Percentiles rank a stretch among this genome's conserved stretches.
phyloP scores from a whole-genome alignment of 2,888 invertebrate genomes.

The Hypsopygia costalis region DNA sequence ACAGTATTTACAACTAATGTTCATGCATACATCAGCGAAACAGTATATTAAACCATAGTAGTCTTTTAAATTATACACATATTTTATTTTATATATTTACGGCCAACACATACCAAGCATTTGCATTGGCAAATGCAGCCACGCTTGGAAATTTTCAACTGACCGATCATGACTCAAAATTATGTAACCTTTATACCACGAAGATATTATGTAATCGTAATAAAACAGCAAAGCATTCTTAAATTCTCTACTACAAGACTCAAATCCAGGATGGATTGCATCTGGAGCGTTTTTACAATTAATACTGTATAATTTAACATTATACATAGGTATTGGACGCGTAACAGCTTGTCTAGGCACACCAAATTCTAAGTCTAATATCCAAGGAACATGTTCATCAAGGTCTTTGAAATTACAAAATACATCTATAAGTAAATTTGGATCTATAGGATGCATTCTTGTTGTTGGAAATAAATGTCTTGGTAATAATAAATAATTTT shows the following conservation, averaged over 20 bases:
- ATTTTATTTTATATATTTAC: conserved; percentile 18
- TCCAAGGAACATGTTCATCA: conserved; percentile 38
- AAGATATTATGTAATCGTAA: conserved; percentile 50
- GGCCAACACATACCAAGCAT: conserved; percentile 60
- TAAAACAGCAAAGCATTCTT: conserved; percentile 45
- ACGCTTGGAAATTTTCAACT: conserved; percentile 55
- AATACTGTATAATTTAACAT: conserved; percentile 48
- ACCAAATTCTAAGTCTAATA: conserved; percentile 59
- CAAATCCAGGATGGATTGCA: conserved; percentile 57
- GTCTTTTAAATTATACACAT: no score
- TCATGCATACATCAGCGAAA: not conserved
- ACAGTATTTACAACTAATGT: conserved; percentile 6
- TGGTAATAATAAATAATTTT: conserved; percentile 43
- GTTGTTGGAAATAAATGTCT: conserved; percentile 49
- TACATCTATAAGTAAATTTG: conserved; percentile 55
- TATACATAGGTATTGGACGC: conserved; percentile 47
- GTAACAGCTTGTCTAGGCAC: conserved; percentile 38
- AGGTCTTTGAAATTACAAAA: conserved; percentile 46
- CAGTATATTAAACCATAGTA: not conserved
- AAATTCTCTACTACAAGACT: conserved; percentile 44
- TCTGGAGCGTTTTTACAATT: conserved; percentile 48
- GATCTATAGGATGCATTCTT: conserved; percentile 43
- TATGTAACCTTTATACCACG: conserved; percentile 54
- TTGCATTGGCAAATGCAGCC: conserved; percentile 51
- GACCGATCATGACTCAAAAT: conserved; percentile 39